These are phyloP conservation scores for Aphis craccivora DNA, from an alignment of 1,140 invertebrate species.

Conservation along the genomic window DNA sequence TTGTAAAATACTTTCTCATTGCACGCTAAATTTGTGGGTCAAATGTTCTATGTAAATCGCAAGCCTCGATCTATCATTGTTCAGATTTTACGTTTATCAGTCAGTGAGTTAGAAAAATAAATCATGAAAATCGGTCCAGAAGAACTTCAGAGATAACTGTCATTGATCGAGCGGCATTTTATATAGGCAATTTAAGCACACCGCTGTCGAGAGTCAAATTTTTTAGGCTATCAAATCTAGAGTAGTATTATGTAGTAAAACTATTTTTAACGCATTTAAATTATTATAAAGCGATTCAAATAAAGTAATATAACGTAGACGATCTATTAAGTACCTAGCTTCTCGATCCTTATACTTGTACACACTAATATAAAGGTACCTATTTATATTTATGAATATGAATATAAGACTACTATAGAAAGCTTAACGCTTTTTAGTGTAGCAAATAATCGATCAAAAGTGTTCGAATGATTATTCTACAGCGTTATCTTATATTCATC, in stretches of 20 bases:
- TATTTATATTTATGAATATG: too few relatives aligned
- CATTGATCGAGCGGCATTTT: neutral
- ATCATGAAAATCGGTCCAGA: too few relatives aligned
- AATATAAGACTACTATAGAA: neutral
- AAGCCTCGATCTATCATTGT: too few relatives aligned
- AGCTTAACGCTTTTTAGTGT: neutral
- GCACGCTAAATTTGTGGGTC: too few relatives aligned
- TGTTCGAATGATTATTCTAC: neutral
- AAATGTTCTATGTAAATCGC: too few relatives aligned
- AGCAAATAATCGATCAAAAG: neutral
- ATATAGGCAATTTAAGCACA: neutral
- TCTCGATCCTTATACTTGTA: neutral
- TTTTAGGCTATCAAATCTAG: neutral
- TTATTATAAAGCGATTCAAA: neutral
- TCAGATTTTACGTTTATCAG: too few relatives aligned
- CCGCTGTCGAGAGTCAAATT: neutral
- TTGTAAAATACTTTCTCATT: too few relatives aligned
- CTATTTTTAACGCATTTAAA: neutral
- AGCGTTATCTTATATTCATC: neutral
- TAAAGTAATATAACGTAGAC: neutral
- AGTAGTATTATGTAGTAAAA: neutral
- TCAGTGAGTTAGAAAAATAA: too few relatives aligned
- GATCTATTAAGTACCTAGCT: neutral
- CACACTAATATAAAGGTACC: neutral
- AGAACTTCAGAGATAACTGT: too few relatives aligned